phyloP scores from a whole-genome alignment of 2,797 vertebrate genomes.

The Alauda arvensis region DNA sequence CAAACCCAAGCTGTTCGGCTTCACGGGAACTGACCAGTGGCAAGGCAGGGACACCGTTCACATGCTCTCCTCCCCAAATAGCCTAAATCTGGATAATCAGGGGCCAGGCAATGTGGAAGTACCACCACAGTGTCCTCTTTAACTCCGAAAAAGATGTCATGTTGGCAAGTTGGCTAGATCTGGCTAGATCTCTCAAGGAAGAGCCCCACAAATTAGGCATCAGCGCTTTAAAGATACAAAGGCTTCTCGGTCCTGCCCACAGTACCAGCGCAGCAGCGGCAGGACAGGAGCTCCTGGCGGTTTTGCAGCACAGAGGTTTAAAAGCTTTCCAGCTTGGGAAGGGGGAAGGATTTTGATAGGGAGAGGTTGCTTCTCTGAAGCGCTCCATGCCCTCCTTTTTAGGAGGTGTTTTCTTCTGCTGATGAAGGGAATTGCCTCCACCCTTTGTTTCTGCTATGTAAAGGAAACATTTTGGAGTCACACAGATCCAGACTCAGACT shows the following conservation, averaged over 20 bases:
- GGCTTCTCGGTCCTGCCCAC: background rate
- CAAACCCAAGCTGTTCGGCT: background rate
- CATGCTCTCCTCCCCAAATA: background rate
- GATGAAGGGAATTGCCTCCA: background rate
- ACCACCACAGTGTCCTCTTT: background rate
- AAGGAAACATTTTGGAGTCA: background rate
- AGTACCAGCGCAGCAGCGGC: background rate
- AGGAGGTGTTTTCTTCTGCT: background rate
- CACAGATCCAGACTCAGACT: background rate
- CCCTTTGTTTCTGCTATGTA: background rate
- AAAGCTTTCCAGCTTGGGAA: background rate
- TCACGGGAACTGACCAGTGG: background rate
- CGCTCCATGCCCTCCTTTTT: background rate
- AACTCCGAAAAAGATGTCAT: background rate
- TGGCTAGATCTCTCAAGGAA: background rate
- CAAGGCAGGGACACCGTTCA: background rate
- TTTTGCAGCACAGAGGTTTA: background rate
- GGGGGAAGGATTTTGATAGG: background rate
- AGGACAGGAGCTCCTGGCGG: background rate
- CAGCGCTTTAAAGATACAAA: background rate
- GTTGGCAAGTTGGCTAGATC: background rate
- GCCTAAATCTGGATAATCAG: background rate
- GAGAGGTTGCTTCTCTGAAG: background rate
- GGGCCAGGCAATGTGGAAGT: background rate
- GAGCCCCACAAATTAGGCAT: background rate